Conservation (phyloP, 2,797 vertebrate species). For the Sandelia bainsii region DNA sequence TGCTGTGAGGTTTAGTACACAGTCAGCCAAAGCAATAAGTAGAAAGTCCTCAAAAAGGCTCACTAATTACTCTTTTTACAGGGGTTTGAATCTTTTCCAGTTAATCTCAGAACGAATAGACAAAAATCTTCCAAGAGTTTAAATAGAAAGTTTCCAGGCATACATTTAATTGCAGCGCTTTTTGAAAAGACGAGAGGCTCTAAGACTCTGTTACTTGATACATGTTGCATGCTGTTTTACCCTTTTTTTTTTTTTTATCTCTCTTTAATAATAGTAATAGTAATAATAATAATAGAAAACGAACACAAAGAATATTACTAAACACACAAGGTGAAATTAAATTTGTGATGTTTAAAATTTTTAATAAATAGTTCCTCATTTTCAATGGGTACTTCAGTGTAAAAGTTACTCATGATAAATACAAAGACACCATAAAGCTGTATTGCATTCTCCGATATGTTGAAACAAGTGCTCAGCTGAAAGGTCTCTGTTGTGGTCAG, state of each 20-base stretch:
- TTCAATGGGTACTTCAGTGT: too few species aligned
- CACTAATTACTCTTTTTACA: conserved; percentile 26
- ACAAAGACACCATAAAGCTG: too few species aligned
- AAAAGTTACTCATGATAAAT: too few species aligned
- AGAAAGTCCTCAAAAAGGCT: conserved; percentile 27
- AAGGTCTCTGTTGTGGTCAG: conserved; percentile 24
- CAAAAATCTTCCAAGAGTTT: conserved; percentile 5
- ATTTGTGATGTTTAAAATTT: too few species aligned
- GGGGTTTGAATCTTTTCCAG: conserved; percentile 13
- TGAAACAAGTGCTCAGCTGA: neutral
- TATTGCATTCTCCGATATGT: too few species aligned
- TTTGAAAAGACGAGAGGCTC: neutral
- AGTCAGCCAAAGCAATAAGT: conserved; percentile 9
- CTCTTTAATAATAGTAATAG: neutral
- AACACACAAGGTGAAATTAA: too few species aligned
- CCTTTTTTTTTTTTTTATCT: neutral
- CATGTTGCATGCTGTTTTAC: neutral
- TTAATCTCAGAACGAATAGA: conserved; percentile 12
- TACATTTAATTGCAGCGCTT: neutral
- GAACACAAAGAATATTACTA: too few species aligned
- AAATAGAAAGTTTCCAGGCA: conserved; percentile 5
- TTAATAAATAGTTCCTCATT: too few species aligned
- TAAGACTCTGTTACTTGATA: neutral
- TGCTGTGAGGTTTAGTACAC: conserved; percentile 8
- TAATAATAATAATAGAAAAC: conserved; percentile 1